Evolutionary conservation across 2,113 vertebrate genomes (phyloP).

Genomic region (Emydura subglobosa): DNA sequence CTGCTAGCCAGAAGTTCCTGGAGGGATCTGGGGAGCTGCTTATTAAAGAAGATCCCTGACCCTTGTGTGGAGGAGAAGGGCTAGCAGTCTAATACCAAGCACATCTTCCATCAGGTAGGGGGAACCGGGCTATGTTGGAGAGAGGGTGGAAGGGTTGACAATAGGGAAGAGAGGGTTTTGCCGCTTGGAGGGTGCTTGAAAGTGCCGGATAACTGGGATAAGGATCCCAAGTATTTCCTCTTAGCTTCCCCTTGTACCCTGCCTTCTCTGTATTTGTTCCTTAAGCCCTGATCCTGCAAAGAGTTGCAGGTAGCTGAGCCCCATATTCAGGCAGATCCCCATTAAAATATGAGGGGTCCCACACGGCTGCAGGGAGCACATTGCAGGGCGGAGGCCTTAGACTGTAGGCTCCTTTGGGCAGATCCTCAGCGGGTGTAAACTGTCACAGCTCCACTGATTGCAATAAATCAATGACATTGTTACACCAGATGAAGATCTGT

Average conservation of each 20-base stretch:
- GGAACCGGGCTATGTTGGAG: not conserved
- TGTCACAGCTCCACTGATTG: not conserved
- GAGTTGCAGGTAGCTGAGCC: not conserved
- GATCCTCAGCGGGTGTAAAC: not conserved
- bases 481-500: not conserved
- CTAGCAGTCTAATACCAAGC: rapidly evolving
- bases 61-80: rapidly evolving
- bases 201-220: not conserved
- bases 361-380: rapidly evolving
- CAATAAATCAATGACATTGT: not conserved
- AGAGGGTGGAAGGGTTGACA: not conserved
- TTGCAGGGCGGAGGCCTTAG: not conserved
- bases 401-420: not conserved
- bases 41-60: rapidly evolving
- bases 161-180: not conserved
- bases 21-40: not conserved
- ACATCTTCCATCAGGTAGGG: rapidly evolving
- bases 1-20: not conserved
- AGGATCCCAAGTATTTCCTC: too few relatives aligned
- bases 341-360: not conserved
- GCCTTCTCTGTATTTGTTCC: not conserved
- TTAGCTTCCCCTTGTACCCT: not conserved
- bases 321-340: too few relatives aligned
- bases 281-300: not conserved
- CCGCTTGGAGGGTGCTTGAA: not conserved